Conservation (phyloP, 2,888 invertebrate genomes). For the Eucriotettix oculatus region DNA sequence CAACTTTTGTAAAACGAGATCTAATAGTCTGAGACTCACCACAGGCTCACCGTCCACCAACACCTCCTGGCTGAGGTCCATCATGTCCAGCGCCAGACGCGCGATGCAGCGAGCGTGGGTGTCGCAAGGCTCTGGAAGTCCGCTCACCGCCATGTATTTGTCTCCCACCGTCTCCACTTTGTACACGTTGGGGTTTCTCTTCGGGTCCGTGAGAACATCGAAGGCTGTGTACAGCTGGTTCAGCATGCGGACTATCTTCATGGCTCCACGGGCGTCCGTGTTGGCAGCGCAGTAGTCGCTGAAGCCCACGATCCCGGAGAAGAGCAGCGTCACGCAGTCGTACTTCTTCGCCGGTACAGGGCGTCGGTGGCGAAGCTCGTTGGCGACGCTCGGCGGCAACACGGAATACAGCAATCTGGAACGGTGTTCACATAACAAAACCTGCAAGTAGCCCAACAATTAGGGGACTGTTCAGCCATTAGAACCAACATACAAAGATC, state of each 20-base stretch:
- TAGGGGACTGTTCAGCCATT: too few relatives aligned
- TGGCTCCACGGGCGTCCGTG: constrained; percentile 82
- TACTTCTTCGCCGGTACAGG: constrained; percentile 81
- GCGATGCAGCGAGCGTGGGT: constrained; percentile 86
- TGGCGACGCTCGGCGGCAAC: constrained; percentile 86
- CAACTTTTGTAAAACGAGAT: background rate
- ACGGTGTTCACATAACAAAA: too few relatives aligned
- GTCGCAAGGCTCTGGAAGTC: constrained; percentile 77
- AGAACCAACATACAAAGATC: too few relatives aligned
- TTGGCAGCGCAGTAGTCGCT: constrained; percentile 77
- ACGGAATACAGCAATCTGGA: constrained; percentile 80
- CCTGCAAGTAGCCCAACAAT: too few relatives aligned
- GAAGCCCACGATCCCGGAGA: constrained; percentile 89
- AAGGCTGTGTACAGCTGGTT: constrained; percentile 88
- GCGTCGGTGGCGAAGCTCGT: constrained; percentile 76
- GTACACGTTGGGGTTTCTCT: constrained; percentile 83
- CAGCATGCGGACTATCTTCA: constrained; percentile 89
- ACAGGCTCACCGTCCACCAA: constrained; percentile 75
- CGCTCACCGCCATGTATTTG: constrained; percentile 96
- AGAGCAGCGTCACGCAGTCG: constrained; percentile 80
- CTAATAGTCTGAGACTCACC: constrained; percentile 34
- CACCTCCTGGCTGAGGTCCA: constrained; percentile 80
- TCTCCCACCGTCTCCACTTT: constrained; percentile 97
- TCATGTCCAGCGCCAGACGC: constrained; percentile 80
- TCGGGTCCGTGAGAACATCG: constrained; percentile 83